Evolutionary conservation across 1,140 invertebrate genomes (phyloP), one percentile per base, ranked within the genome.

Genomic region (Triops longicaudatus): DNA sequence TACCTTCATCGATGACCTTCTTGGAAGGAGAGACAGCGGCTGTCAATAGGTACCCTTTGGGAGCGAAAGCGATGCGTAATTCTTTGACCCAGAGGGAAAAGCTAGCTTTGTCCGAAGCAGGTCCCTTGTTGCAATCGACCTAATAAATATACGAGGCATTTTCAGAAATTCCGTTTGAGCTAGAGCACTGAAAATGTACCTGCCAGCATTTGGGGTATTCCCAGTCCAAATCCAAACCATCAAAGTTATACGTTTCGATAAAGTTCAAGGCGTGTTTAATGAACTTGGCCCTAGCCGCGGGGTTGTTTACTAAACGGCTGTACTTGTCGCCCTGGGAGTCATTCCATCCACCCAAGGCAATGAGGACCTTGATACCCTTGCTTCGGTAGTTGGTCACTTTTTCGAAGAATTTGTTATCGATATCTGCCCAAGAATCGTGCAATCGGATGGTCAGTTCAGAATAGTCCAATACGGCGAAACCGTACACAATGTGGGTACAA

Each of bases 1-100:
- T 76, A 81, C 81, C 79, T 79, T 88, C 87, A 83, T 92, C 90
- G 63, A 94, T 90, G 11, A 94, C 91, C 11, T 86, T 88, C 85
- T 93, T 93, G 80, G 90, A 93, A 1, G 91, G 93, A 0, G 93
- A 95, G 0, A 95, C 93, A 1, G 93, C 93, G 1, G 93, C 89
- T 5, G 93, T 92, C 1, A 96, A 83, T 0, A 94, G 83, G 27
- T 93, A 84, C 3, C 81, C 81, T 76, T 26, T 81, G 28, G 78
- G 77, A 50, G 78, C 87, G 81, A 79, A 74, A 22, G 88, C 89
- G 1, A 81, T 83, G 10, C 88, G 89, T 1, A 95, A 81, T 83
- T 95, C 93, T 76, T 84, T 86, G 0, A 94, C 89, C 7, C 93
- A 86, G 72, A 84, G 84, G 0, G 89, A 86, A 81, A 95, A 95